A percentile compares a stretch with the other conserved stretches of the same genome.
Evolutionary conservation across 2,113 vertebrate species (phyloP).

Genomic region (Thermophis baileyi): DNA sequence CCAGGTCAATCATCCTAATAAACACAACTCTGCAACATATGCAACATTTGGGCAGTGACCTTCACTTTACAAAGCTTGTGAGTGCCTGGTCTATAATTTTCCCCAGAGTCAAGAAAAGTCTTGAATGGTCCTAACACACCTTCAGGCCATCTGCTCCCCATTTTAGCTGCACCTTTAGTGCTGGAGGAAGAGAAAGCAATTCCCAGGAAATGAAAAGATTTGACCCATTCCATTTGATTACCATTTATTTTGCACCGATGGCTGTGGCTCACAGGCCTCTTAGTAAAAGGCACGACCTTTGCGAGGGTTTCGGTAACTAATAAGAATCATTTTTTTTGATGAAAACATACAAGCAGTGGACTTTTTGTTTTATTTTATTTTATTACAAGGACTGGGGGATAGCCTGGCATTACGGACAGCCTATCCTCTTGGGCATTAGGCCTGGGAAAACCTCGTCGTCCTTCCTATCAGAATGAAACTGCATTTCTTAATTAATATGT

Average conservation of each 20-base stretch:
- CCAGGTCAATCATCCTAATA: neutral
- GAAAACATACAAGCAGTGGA: neutral
- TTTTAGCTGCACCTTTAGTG: neutral
- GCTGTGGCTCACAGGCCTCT: neutral
- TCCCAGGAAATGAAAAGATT: neutral
- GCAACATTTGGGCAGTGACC: neutral
- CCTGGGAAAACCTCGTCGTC: neutral
- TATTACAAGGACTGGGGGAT: neutral
- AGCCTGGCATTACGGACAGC: neutral
- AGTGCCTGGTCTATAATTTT: neutral
- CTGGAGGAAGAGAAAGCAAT: neutral
- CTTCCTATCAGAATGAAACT: neutral
- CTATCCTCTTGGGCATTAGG: neutral
- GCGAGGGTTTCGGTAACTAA: neutral
- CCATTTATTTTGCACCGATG: neutral
- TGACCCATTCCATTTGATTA: neutral
- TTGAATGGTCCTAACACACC: neutral
- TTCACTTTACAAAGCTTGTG: neutral
- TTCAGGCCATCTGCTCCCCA: neutral
- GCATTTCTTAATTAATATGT: neutral
- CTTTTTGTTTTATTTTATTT: neutral
- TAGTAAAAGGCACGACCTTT: neutral
- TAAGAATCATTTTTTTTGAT: neutral
- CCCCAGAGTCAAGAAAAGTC: neutral
- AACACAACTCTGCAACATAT: neutral